Evolutionary conservation across 2,113 vertebrate species (phyloP).

Genomic region (Typhlomys cinereus): DNA sequence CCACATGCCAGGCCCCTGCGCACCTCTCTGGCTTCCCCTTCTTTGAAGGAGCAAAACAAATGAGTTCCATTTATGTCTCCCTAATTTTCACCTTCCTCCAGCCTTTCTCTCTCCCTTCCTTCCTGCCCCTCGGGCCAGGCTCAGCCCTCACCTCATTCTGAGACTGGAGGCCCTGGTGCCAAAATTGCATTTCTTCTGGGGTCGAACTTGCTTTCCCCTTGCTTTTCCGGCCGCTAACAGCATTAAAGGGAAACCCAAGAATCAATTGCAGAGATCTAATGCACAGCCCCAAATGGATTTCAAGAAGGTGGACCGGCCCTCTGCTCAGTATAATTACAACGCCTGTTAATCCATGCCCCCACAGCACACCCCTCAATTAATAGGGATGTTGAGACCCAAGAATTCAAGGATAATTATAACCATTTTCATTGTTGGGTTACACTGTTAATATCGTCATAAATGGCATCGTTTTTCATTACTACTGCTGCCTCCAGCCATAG

Average conservation of each 20-base stretch:
- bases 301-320: neutral
- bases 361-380: neutral
- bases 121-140: neutral
- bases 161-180: conserved; percentile 26
- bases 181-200: conserved; percentile 20
- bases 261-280: neutral
- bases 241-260: conserved; percentile 32
- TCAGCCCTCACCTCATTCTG: conserved; percentile 35
- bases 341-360: neutral
- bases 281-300: neutral
- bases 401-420: neutral
- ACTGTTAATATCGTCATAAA: conserved; percentile 41
- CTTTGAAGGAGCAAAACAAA: conserved; percentile 52
- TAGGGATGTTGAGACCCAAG: neutral
- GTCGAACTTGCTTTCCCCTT: neutral
- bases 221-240: conserved; percentile 10
- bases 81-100: conserved; percentile 41
- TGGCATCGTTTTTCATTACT: conserved; percentile 59
- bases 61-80: conserved; percentile 7
- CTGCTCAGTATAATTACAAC: neutral
- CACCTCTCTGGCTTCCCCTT: neutral
- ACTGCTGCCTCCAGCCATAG: conserved; percentile 61
- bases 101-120: neutral
- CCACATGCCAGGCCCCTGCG: neutral
- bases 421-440: conserved; percentile 10